phyloP scores from a whole-genome alignment of 2,113 vertebrate genomes.

The Laticauda colubrina region DNA sequence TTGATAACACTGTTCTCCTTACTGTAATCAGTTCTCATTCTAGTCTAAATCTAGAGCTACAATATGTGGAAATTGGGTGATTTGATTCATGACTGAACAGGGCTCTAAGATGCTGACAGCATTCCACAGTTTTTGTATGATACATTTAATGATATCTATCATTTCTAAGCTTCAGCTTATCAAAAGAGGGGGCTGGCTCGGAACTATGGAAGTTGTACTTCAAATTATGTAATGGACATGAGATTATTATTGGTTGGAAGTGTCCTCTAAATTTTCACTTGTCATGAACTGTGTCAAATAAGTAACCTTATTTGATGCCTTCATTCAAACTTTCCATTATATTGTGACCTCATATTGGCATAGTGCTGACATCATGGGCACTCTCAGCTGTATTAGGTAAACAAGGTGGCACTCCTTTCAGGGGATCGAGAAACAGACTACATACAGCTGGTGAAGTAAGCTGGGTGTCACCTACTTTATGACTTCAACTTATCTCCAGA shows the following conservation, averaged over 20 bases:
- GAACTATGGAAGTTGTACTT: not conserved
- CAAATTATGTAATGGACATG: not conserved
- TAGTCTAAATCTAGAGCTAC: not conserved
- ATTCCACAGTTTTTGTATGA: not conserved
- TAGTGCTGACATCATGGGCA: slow-evolving; percentile 12
- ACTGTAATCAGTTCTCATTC: not conserved
- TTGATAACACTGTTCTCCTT: not conserved
- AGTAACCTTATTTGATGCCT: not conserved
- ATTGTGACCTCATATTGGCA: slow-evolving; percentile 20
- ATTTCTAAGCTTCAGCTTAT: not conserved
- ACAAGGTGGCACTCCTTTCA: not conserved
- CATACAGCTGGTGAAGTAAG: not conserved
- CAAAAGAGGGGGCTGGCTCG: not conserved
- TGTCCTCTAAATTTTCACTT: not conserved
- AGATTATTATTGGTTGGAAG: not conserved
- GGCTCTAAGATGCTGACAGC: not conserved
- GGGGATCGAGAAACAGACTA: not conserved
- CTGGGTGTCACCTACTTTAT: not conserved
- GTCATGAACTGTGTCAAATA: not conserved
- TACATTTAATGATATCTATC: not conserved
- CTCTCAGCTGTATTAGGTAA: not conserved
- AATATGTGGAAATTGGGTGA: not conserved
- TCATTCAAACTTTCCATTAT: not conserved
- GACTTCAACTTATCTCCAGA: not conserved
- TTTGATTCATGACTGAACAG: not conserved